A percentile compares a stretch with the other conserved stretches of the same genome.
Evolutionary conservation across 2,113 vertebrate genomes (phyloP).

Genomic region (Mustela nigripes): DNA sequence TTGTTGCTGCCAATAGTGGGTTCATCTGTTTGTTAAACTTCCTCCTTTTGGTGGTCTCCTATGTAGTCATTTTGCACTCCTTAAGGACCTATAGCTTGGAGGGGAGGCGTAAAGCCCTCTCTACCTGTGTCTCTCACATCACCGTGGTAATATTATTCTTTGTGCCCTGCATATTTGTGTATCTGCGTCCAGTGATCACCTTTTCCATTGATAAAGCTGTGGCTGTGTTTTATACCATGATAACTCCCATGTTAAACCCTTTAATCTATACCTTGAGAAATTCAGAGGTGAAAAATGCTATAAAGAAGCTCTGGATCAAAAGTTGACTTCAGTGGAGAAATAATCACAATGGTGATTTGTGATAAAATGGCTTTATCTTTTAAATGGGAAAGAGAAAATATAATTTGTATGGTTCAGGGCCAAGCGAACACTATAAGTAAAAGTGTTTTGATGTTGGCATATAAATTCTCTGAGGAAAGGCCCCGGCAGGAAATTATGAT

Average conservation of each 20-base stretch:
- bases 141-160: conserved; percentile 53
- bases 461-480: background rate
- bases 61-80: conserved; percentile 69
- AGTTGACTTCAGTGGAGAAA: conserved; percentile 27
- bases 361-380: background rate
- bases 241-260: conserved; percentile 71
- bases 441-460: background rate
- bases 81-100: conserved; percentile 43
- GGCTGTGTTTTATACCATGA: conserved; percentile 71
- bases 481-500: background rate
- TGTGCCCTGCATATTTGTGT: conserved; percentile 75
- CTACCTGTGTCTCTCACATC: conserved; percentile 72
- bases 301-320: conserved; percentile 49
- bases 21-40: conserved; percentile 73
- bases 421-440: background rate
- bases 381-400: background rate
- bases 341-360: background rate
- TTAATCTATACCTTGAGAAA: conserved; percentile 78
- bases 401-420: background rate
- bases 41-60: conserved; percentile 62
- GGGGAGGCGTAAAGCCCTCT: conserved; percentile 65
- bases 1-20: conserved; percentile 73
- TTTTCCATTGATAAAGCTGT: conserved; percentile 73
- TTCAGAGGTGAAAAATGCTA: conserved; percentile 64
- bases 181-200: conserved; percentile 56